Evolutionary conservation across 2,797 vertebrate species (phyloP).

Genomic region (Danionella dracula): DNA sequence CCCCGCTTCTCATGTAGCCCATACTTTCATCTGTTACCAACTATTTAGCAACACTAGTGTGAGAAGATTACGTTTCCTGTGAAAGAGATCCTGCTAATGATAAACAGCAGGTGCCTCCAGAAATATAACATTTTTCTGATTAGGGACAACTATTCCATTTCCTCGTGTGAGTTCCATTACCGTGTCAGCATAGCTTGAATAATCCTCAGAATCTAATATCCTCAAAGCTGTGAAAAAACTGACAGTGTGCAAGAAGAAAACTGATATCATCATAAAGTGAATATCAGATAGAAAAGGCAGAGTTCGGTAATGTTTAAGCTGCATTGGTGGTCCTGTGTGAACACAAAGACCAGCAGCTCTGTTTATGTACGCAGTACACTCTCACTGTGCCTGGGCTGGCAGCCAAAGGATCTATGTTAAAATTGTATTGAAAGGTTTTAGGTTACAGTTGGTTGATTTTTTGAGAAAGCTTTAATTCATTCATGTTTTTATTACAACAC

Average conservation of each 20-base stretch:
- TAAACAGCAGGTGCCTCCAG: conserved; percentile 11
- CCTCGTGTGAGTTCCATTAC: conserved; percentile 11
- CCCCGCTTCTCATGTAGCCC: neutral
- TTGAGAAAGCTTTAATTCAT: conserved; percentile 1
- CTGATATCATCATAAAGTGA: neutral
- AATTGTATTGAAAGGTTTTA: neutral
- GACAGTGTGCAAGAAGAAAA: neutral
- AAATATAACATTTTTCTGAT: neutral
- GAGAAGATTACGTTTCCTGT: neutral
- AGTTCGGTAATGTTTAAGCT: conserved; percentile 8
- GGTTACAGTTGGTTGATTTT: neutral
- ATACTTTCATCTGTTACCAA: neutral
- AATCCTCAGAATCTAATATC: conserved; percentile 59
- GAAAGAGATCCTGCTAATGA: neutral
- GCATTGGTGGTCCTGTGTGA: neutral
- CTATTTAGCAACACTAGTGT: neutral
- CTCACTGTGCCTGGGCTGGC: neutral
- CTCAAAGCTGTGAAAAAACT: neutral
- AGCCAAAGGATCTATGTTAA: conserved; percentile 1
- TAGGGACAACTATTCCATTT: neutral
- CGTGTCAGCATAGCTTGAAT: conserved; percentile 44
- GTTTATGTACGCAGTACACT: neutral
- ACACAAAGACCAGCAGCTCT: neutral
- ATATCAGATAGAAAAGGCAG: conserved; percentile 7
- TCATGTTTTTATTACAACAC: neutral